Evolutionary conservation across 2,888 invertebrate species (phyloP).

Genomic region (Tinea trinotella): DNA sequence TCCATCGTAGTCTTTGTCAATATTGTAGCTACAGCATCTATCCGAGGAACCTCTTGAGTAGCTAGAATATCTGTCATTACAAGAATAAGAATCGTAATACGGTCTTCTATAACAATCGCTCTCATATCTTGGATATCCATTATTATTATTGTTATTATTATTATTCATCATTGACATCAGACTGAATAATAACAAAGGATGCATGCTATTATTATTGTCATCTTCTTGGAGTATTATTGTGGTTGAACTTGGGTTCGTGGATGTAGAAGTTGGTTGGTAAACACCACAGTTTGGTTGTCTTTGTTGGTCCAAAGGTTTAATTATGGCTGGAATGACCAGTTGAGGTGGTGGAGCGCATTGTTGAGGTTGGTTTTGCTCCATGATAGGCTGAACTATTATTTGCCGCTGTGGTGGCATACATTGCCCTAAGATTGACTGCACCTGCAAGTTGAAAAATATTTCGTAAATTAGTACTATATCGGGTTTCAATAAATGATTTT

Average conservation of each 20-base stretch:
- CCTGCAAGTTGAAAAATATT: too few species aligned
- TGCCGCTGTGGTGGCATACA: not conserved
- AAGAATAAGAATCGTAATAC: not conserved
- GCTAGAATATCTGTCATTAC: not conserved
- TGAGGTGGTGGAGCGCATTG: not conserved
- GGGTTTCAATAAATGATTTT: too few species aligned
- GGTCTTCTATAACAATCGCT: not conserved
- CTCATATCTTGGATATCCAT: not conserved
- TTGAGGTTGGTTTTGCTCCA: not conserved
- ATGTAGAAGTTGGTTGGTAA: not conserved
- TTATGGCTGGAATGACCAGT: not conserved
- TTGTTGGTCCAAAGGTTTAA: not conserved
- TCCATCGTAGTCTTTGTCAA: conserved; percentile 3
- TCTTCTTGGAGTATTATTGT: not conserved
- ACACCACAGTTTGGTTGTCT: not conserved
- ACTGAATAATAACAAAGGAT: not conserved
- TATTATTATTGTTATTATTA: not conserved
- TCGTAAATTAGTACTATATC: too few species aligned
- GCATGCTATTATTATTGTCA: not conserved
- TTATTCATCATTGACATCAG: not conserved
- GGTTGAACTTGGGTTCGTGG: not conserved
- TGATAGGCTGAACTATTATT: not conserved
- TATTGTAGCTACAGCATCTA: not conserved
- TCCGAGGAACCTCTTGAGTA: not conserved
- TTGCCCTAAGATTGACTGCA: conserved; percentile 3